Conservation (phyloP, 2,113 vertebrate genomes). For the Tauraco erythrolophus region DNA sequence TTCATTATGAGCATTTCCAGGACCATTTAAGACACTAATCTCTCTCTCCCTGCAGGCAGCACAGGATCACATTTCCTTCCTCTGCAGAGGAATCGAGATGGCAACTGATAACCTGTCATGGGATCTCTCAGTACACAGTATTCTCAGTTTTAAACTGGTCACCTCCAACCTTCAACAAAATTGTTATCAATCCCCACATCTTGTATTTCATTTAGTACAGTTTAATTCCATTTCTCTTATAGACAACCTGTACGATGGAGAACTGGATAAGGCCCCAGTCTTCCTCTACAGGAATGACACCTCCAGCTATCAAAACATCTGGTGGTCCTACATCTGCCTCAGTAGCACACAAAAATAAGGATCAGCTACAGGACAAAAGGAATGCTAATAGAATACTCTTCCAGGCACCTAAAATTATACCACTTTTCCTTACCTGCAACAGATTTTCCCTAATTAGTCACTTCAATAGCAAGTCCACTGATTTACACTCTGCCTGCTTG, state of each 20-base stretch:
- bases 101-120: background rate
- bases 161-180: background rate
- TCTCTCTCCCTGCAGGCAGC: background rate
- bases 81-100: slow-evolving; percentile 1
- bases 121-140: background rate
- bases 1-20: slow-evolving; percentile 66
- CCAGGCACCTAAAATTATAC: background rate
- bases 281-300: background rate
- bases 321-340: background rate
- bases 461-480: background rate
- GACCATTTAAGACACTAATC: slow-evolving; percentile 33
- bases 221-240: background rate
- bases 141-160: background rate
- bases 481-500: background rate
- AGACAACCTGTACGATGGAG: background rate
- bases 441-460: background rate
- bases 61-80: slow-evolving; percentile 21
- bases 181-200: background rate
- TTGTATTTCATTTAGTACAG: background rate
- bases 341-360: background rate
- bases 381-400: background rate
- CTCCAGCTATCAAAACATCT: background rate
- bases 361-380: background rate
- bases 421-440: background rate
- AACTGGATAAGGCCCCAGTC: background rate